Conservation (phyloP, 2,888 invertebrate genomes). For the Salticus scenicus region DNA sequence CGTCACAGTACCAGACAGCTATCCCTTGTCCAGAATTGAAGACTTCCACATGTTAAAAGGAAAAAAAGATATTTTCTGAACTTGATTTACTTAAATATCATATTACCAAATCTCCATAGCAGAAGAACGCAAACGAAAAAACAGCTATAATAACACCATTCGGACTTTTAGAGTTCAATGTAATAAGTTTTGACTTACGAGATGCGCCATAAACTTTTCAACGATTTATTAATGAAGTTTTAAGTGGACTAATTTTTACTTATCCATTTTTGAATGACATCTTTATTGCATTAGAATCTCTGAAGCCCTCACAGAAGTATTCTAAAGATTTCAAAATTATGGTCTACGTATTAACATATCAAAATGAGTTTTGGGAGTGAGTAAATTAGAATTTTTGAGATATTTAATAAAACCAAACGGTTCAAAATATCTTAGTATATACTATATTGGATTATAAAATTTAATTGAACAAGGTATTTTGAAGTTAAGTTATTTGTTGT, state of each 20-base stretch:
- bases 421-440: not conserved
- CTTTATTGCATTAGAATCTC: not conserved
- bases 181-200: no score
- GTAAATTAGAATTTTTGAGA: constrained; percentile 16
- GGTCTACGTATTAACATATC: constrained; percentile 14
- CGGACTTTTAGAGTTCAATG: no score
- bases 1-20: no score
- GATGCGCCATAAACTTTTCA: no score
- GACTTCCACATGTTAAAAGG: constrained; percentile 20
- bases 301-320: constrained; percentile 1
- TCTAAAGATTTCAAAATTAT: not conserved
- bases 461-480: no score
- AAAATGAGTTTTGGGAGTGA: constrained; percentile 12
- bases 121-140: constrained; percentile 16
- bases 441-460: no score
- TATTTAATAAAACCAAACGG: constrained; percentile 3
- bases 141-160: no score
- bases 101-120: constrained; percentile 22
- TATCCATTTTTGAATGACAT: constrained; percentile 55
- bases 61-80: constrained; percentile 2
- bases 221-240: constrained; percentile 3
- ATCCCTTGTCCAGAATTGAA: constrained; percentile 20
- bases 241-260: constrained; percentile 21
- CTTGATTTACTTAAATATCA: constrained; percentile 2
- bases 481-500: no score